phyloP scores from a whole-genome alignment of 2,888 invertebrate genomes.

The Proisotoma minuta region DNA sequence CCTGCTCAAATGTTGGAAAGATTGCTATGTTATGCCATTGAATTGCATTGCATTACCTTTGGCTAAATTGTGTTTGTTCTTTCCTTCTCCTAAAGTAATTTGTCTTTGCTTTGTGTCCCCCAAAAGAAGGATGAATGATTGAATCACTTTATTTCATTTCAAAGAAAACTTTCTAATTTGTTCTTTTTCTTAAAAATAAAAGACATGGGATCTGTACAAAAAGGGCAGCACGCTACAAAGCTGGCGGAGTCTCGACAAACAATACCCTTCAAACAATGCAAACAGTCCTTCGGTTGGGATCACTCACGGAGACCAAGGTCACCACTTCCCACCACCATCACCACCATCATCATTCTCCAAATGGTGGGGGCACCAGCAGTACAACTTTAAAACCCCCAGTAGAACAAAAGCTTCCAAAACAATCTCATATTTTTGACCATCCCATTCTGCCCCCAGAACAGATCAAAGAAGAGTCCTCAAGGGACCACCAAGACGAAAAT shows the following conservation, averaged over 20 bases:
- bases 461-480: neutral
- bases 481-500: constrained; percentile 14
- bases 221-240: constrained; percentile 50
- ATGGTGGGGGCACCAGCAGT: constrained; percentile 9
- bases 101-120: constrained; percentile 13
- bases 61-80: constrained; percentile 23
- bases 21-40: too few species aligned
- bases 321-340: constrained; percentile 4
- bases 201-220: constrained; percentile 48
- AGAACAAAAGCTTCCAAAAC: neutral
- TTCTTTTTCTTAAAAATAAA: constrained; percentile 7
- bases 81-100: constrained; percentile 19
- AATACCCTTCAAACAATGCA: constrained; percentile 47
- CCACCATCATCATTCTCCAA: neutral
- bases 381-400: too few species aligned
- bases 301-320: constrained; percentile 39
- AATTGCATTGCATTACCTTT: too few species aligned
- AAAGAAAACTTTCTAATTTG: too few species aligned
- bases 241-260: constrained; percentile 52
- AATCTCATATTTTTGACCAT: constrained; percentile 15
- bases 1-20: too few species aligned
- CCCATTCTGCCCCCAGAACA: constrained; percentile 8
- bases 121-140: constrained; percentile 6
- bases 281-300: constrained; percentile 43
- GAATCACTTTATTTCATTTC: neutral